Percentiles rank a stretch among this genome's conserved stretches.
These are phyloP conservation scores for Tychaedon coryphoeus DNA, from an alignment of 2,113 vertebrate genomes.

Conservation along the genomic window DNA sequence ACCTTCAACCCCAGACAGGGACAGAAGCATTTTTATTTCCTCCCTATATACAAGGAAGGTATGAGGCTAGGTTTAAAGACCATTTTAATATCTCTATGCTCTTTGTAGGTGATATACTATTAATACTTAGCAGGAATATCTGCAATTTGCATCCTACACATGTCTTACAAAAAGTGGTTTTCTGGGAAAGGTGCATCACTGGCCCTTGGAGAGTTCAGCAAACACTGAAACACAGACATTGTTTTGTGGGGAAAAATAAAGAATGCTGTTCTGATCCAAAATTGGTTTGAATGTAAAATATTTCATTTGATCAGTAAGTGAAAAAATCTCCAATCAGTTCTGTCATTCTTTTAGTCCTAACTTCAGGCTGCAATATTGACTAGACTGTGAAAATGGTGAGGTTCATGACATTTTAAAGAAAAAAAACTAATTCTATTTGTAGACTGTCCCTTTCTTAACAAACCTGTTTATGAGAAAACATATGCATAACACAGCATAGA, in stretches of 20 bases:
- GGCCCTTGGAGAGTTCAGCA: background rate
- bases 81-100: background rate
- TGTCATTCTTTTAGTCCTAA: background rate
- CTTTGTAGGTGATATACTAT: background rate
- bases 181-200: background rate
- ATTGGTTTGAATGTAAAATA: background rate
- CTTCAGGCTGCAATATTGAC: background rate
- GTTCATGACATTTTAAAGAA: background rate
- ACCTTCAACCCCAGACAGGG: background rate
- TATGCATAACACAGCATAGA: background rate
- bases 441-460: background rate
- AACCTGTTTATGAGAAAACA: background rate
- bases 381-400: background rate
- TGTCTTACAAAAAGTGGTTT: background rate
- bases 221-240: background rate
- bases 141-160: background rate
- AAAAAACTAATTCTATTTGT: background rate
- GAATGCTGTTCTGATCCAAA: background rate
- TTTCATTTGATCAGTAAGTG: constrained; percentile 32
- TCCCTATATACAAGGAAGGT: background rate
- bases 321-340: background rate
- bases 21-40: background rate
- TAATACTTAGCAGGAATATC: background rate
- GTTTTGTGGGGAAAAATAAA: background rate
- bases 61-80: background rate